Evolutionary conservation across 2,797 vertebrate genomes (phyloP), one percentile per base, ranked within the genome.

Genomic region (Discoglossus pictus): DNA sequence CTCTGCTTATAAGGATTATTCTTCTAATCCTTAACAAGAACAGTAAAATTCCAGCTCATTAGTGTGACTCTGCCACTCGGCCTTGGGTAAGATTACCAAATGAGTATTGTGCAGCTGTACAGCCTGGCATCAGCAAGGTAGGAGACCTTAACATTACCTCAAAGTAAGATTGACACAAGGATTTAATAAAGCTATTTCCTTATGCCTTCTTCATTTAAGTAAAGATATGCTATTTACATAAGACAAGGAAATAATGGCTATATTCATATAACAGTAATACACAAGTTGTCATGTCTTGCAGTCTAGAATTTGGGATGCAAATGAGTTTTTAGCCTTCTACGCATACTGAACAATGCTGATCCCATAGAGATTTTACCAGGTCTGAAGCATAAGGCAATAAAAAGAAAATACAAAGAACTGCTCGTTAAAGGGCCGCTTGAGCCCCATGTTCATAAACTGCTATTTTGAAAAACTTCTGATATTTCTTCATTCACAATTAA

Each of bases 1-100:
- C 46, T 24, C 21, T 48, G 46, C 46, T 48, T 31, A 25, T 20
- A 48, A 48, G 11, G 46, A 48, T 24, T 48, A 48, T 7, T 13
- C 20, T 4, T 48, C 25, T 48, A 24, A 48, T 48, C 20, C 46
- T 13, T 48, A 2, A 11, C 20, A 24, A 48, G 46, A 48, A 48
- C 13, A 48, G 21, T 3, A 24, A 20, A 48, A 24, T 1, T 25
- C 21, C 2, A 13, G 2, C 11, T 13, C 1, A 13, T 23, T 24
- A 17, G 13, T 48, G 6, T 4, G 6, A 25, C 25, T 48, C 25
- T 11, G 23, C 8, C 46, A 7, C 20, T 25, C 46, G 6, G 3
- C 21, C 46, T 21, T 23, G 11, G 21, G 23, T 46, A 46, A 46
- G 12, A 24, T 15, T 48, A 8, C 12, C n/a, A 4, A 25, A 13